phyloP scores from a whole-genome alignment of 2,888 invertebrate species.

The Rhagium mordax region DNA sequence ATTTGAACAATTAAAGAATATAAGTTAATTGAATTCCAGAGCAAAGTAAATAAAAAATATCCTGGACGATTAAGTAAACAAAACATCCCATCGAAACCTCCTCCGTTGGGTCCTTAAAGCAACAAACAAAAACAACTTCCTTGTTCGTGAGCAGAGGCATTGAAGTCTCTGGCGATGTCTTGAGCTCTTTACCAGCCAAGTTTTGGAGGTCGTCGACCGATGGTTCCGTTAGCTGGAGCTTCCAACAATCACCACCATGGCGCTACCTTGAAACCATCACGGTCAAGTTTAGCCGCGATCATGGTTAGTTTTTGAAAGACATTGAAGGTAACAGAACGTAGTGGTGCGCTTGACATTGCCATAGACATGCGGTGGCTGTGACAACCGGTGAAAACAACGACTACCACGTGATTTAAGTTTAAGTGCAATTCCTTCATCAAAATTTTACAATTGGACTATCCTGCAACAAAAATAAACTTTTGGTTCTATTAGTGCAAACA shows the following conservation, averaged over 20 bases:
- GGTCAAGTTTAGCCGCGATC: slow-evolving; percentile 69
- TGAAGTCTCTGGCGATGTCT: slow-evolving; percentile 52
- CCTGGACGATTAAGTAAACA: background rate
- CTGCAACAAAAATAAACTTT: slow-evolving; percentile 34
- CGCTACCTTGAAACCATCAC: slow-evolving; percentile 66
- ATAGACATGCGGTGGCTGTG: slow-evolving; percentile 52
- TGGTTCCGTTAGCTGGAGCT: slow-evolving; percentile 56
- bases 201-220: slow-evolving; percentile 69
- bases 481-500: slow-evolving; percentile 28
- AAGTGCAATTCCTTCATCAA: slow-evolving; percentile 29
- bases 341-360: slow-evolving; percentile 52
- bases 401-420: slow-evolving; percentile 44
- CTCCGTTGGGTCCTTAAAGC: background rate
- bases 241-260: slow-evolving; percentile 65
- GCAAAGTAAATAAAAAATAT: too few relatives aligned
- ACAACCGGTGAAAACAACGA: slow-evolving; percentile 35
- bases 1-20: too few relatives aligned
- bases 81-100: background rate
- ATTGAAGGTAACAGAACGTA: slow-evolving; percentile 57
- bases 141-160: slow-evolving; percentile 58
- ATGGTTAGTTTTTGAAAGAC: slow-evolving; percentile 68
- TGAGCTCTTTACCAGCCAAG: slow-evolving; percentile 45
- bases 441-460: slow-evolving; percentile 33
- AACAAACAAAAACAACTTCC: slow-evolving; percentile 57
- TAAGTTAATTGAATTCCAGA: too few relatives aligned